Evolutionary conservation across 2,888 invertebrate genomes (phyloP).

Genomic region (Eupeodes latifasciatus): DNA sequence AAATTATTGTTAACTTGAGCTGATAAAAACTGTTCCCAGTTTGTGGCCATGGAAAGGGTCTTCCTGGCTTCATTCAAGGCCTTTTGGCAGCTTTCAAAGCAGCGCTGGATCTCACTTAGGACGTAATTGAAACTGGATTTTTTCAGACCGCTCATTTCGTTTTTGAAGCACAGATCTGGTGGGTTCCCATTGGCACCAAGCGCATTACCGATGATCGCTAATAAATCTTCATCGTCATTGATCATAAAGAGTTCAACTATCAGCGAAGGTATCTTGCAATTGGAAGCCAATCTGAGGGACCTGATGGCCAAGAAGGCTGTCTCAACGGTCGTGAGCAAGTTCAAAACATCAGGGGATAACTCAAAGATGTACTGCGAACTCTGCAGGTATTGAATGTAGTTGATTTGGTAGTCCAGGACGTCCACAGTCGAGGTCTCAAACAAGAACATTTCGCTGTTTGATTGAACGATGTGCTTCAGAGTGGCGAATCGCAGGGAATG

Average conservation of each 20-base stretch:
- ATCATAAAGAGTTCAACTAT: slow-evolving; percentile 72
- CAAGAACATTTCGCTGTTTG: slow-evolving; percentile 49
- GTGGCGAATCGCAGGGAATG: slow-evolving; percentile 49
- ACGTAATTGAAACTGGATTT: slow-evolving; percentile 37
- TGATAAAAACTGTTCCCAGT: slow-evolving; percentile 52
- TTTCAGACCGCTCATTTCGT: slow-evolving; percentile 28
- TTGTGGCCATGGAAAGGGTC: slow-evolving; percentile 37
- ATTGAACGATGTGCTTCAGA: slow-evolving; percentile 40
- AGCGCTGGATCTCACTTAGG: slow-evolving; percentile 46
- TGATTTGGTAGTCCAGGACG: slow-evolving; percentile 56
- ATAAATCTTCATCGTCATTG: slow-evolving; percentile 64
- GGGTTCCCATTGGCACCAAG: slow-evolving; percentile 16
- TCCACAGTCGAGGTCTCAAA: slow-evolving; percentile 52
- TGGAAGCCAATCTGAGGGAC: slow-evolving; percentile 49
- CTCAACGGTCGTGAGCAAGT: slow-evolving; percentile 24
- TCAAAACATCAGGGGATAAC: slow-evolving; percentile 28
- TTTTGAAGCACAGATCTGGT: slow-evolving; percentile 40
- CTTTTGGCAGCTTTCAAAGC: slow-evolving; percentile 35
- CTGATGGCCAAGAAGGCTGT: slow-evolving; percentile 41
- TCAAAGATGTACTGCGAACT: slow-evolving; percentile 30
- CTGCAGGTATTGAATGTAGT: slow-evolving; percentile 56
- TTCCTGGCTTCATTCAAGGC: slow-evolving; percentile 27
- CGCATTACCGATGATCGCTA: slow-evolving; percentile 49
- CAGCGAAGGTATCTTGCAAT: slow-evolving; percentile 65
- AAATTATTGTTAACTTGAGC: slow-evolving; percentile 32